Evolutionary conservation across 92 coral and sea anemone species (phyloP).

Genomic region (Bergia sp.): DNA sequence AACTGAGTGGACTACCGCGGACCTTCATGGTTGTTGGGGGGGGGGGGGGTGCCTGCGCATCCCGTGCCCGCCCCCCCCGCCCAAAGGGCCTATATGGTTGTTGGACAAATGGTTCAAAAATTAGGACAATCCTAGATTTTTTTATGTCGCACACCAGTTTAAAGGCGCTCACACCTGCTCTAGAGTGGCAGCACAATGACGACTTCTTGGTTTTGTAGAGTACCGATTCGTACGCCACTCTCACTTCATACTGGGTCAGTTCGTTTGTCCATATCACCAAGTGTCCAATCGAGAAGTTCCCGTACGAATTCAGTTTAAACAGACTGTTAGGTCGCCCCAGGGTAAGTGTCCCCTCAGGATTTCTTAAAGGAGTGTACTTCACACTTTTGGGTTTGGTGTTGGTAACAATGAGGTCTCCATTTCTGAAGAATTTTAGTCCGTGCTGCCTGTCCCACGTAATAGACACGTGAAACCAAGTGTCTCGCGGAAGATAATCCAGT

Average conservation of each 20-base stretch:
- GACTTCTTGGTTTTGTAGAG: constrained; percentile 69
- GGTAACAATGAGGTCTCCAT: constrained; percentile 71
- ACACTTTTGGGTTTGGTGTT: constrained; percentile 39
- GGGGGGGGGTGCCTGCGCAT: no score
- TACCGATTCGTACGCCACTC: constrained; percentile 68
- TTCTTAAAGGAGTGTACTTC: constrained; percentile 6
- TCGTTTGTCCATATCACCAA: constrained; percentile 80
- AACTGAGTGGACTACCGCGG: no score
- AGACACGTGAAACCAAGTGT: constrained; percentile 85
- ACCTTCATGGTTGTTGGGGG: no score
- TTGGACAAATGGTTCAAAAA: no score
- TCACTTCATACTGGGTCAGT: constrained; percentile 64
- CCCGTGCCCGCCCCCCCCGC: no score
- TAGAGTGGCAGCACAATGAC: constrained; percentile 68
- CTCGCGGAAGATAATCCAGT: constrained; percentile 63
- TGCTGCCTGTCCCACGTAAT: constrained; percentile 76
- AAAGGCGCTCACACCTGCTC: constrained; percentile 60
- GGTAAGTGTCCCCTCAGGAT: constrained; percentile 43
- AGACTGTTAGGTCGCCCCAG: constrained; percentile 77
- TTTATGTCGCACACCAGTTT: no score
- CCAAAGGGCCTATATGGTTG: no score
- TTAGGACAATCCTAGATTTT: no score
- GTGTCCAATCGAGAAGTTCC: constrained; percentile 86
- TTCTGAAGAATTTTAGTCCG: constrained; percentile 85
- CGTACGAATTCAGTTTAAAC: constrained; percentile 39